Evolutionary conservation across 2,797 vertebrate genomes (phyloP).

Genomic region (Melanogrammus aeglefinus): DNA sequence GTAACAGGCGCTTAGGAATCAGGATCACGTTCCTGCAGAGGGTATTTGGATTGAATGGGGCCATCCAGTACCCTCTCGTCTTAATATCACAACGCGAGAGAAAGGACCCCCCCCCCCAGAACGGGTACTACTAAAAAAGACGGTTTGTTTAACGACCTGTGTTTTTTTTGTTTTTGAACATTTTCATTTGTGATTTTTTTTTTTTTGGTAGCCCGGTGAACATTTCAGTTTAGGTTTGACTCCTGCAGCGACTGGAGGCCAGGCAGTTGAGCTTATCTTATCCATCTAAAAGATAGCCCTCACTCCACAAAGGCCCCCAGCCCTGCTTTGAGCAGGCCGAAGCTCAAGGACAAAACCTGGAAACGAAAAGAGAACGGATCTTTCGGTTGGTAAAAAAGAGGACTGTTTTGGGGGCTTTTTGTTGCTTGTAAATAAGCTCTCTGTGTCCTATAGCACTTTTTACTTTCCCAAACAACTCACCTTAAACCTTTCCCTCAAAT

Average conservation of each 20-base stretch:
- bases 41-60: not conserved
- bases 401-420: conserved; percentile 25
- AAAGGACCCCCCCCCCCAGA: conserved; percentile 11
- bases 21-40: not conserved
- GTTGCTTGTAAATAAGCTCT: conserved; percentile 79
- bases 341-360: not conserved
- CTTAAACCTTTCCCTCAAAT: not conserved
- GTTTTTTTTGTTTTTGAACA: conserved; percentile 20
- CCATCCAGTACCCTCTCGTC: not conserved
- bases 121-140: conserved; percentile 21
- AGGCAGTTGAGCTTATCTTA: conserved; percentile 37
- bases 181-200: conserved; percentile 19
- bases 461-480: conserved; percentile 41
- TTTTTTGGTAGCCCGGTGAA: conserved; percentile 34
- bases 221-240: conserved; percentile 32
- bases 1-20: not conserved
- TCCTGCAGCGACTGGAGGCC: conserved; percentile 36
- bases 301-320: not conserved
- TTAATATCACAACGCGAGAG: not conserved
- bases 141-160: conserved; percentile 8
- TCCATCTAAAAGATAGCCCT: not conserved
- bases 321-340: not conserved
- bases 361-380: conserved; percentile 19
- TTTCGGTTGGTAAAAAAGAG: conserved; percentile 24
- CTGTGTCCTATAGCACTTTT: conserved; percentile 77